Evolutionary conservation across 2,888 invertebrate genomes (phyloP), one percentile per base, ranked within the genome.

Genomic region (Epiblema foenella): DNA sequence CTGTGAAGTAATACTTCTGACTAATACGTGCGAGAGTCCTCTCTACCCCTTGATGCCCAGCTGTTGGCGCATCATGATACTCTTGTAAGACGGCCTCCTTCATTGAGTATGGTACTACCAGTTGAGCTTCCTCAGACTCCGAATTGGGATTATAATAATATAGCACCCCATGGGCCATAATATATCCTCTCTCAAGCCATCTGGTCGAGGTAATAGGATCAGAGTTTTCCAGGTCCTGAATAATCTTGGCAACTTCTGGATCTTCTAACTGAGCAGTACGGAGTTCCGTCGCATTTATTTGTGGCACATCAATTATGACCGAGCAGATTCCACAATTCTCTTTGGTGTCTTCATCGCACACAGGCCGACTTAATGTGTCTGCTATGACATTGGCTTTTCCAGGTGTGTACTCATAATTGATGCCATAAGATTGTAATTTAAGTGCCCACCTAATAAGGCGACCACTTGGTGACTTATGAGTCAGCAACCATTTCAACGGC

Each of bases 331-430:
- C 58, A 29, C 56, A 63, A 1, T 37, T 51, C 12, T 42, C 37
- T 24, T 42, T 54, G 18, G 39, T 12, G 9, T 37, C 37, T 9
- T 46, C 57, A 18, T 54, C 51, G 49, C 52, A 62, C 20, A 77
- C 74, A 12, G 79, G 77, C 52, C 86, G 66, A 0, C 82, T 83
- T 8, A 89, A 68, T 3, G 80, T 79, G 74, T 91, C 89, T 1
- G 86, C 88, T 4, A 85, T 72, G n/a, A 77, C 77, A 74, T 88
- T 85, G 2, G 69, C 69, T 29, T 74, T 77, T 92, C 54, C 54
- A 15, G 64, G 63, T 15, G 63, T 64, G 39, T 64, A 64, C 8
- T 64, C 52, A 15, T 52, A 52, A 17, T 12, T 64, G 33, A 64
- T 37, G 20, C 52, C 63, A 52, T 20, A 64, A 12, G 51, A 52